These are phyloP conservation scores for Asbolus verrucosus DNA, from an alignment of 1,140 invertebrate species.

Conservation along the genomic window DNA sequence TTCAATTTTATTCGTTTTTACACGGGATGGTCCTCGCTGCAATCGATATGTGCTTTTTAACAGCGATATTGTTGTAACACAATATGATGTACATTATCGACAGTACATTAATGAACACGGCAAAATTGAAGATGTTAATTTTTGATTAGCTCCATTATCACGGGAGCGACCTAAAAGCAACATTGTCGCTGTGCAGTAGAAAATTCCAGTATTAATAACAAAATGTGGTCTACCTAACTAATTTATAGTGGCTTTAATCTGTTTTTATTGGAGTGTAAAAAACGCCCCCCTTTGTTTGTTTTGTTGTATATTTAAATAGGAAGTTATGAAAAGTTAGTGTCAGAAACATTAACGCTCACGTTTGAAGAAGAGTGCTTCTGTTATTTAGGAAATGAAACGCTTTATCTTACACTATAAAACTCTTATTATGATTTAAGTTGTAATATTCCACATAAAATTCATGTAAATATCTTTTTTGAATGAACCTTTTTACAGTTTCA, in stretches of 20 bases:
- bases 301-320: conserved; percentile 31
- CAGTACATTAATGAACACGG: conserved; percentile 8
- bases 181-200: not conserved
- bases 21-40: too few relatives aligned
- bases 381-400: conserved; percentile 31
- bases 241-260: too few relatives aligned
- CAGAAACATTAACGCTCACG: conserved; percentile 33
- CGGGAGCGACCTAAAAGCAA: not conserved
- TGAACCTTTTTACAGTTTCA: too few relatives aligned
- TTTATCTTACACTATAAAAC: conserved; percentile 33
- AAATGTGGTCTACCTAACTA: too few relatives aligned
- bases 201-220: not conserved
- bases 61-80: conserved; percentile 24
- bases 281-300: conserved; percentile 6
- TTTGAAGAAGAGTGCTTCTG: conserved; percentile 11
- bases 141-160: conserved; percentile 31
- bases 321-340: conserved; percentile 33
- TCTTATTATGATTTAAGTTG: conserved; percentile 20
- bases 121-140: conserved; percentile 35
- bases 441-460: conserved; percentile 26
- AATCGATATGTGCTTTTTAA: conserved; percentile 20
- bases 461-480: conserved; percentile 15
- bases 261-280: not conserved
- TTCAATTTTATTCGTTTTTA: too few relatives aligned
- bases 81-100: not conserved